Evolutionary conservation across 2,797 vertebrate genomes (phyloP).

Genomic region (Pseudochromis fuscus): DNA sequence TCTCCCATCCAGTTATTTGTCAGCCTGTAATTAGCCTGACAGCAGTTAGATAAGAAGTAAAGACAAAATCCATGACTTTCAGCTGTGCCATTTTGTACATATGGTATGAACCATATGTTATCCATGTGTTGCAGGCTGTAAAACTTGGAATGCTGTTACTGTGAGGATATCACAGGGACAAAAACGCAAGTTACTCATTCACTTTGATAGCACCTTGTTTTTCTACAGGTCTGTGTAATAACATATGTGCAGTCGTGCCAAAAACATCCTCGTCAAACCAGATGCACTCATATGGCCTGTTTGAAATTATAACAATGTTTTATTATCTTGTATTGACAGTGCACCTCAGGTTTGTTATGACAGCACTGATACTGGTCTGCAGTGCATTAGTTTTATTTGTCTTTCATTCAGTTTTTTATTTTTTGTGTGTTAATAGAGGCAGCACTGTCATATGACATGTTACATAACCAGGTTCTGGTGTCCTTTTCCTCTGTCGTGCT

Average conservation of each 20-base stretch:
- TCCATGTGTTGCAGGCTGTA: constrained; percentile 43
- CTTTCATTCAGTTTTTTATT: background rate
- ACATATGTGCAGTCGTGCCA: background rate
- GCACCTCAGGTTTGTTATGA: background rate
- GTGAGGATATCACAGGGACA: background rate
- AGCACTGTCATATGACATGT: background rate
- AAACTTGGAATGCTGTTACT: constrained; percentile 22
- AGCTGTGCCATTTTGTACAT: constrained; percentile 9
- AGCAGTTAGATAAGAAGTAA: background rate
- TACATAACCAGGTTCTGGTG: background rate
- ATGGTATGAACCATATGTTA: constrained; percentile 18
- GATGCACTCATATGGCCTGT: constrained; percentile 1
- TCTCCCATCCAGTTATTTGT: background rate
- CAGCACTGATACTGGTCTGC: background rate
- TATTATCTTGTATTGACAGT: background rate
- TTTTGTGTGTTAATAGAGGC: background rate
- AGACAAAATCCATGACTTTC: constrained; percentile 19
- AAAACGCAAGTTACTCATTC: constrained; percentile 8
- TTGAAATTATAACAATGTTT: background rate
- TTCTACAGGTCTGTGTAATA: constrained; percentile 3
- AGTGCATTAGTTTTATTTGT: no score
- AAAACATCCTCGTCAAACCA: constrained; percentile 6
- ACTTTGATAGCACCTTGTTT: constrained; percentile 20
- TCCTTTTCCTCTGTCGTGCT: background rate
- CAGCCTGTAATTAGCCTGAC: constrained; percentile 1